Evolutionary conservation across 2,888 invertebrate species (phyloP).

Genomic region (Phyto melanocephala): DNA sequence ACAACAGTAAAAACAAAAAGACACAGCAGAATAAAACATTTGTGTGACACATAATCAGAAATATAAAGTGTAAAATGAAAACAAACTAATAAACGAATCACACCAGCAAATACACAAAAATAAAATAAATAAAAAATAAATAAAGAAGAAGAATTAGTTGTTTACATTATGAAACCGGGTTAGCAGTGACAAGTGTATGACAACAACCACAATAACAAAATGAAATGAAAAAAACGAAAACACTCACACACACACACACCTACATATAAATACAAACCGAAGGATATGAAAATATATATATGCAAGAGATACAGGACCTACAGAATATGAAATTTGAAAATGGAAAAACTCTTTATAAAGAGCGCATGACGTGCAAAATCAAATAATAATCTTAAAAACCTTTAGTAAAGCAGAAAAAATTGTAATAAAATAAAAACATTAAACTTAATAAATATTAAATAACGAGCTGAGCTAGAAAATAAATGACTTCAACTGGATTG

Average conservation of each 20-base stretch:
- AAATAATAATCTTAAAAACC: conserved; percentile 12
- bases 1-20: not conserved
- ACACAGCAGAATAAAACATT: not conserved
- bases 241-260: not conserved
- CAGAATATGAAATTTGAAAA: not conserved
- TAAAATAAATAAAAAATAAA: not conserved
- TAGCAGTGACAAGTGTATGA: conserved; percentile 59
- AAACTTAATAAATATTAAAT: conserved; percentile 24
- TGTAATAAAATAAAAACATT: conserved; percentile 31
- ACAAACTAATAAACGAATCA: conserved; percentile 24
- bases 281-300: not conserved
- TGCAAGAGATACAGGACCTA: not conserved
- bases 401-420: not conserved
- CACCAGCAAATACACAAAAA: conserved; percentile 24
- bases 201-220: conserved; percentile 26
- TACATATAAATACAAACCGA: not conserved
- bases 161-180: conserved; percentile 65
- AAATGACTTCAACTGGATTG: conserved; percentile 8
- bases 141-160: conserved; percentile 36
- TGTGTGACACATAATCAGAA: not conserved
- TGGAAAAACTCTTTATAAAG: not conserved
- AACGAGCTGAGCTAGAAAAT: conserved; percentile 14
- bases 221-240: conserved; percentile 18
- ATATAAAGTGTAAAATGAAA: not conserved
- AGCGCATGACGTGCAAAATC: conserved; percentile 50